Evolutionary conservation across 2,797 vertebrate species (phyloP), one percentile per base, ranked within the genome.

Genomic region (Microctenopoma lineatum): DNA sequence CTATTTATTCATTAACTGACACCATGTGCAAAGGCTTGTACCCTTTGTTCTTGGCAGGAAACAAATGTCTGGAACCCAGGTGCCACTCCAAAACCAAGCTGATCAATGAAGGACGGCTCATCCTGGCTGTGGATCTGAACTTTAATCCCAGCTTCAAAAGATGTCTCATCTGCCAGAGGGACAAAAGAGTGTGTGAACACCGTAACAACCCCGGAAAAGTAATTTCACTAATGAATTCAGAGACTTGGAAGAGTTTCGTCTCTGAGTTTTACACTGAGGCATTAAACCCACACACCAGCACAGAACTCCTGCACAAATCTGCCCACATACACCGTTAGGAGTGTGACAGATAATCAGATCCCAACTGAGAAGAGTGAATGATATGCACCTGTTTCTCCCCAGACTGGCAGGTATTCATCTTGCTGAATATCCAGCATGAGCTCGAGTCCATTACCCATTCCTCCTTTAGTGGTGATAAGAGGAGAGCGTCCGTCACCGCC

Each of bases 391-490:
- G 97, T 97, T 78, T 99, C 98, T 69, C 97, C 97, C 97, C 97
- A 99, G 38, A 99, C 95, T 0, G 97, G 97, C 77, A 99, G 93
- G 85, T 98, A 98, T 84, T 99, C 97, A 25, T 99, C 97, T 87
- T 98, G 97, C 81, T 99, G 97, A 76, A 99, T 99, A 87, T 99
- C 98, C 90, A 98, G 89, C 98, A 99, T 99, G 88, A 99, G 94
- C 92, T 99, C 98, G 75, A 99, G 95, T 4, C 98, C 98, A 0
- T 98, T 99, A 9, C 98, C 97, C 13, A 97, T 99, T 12, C 98
- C 98, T 1, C 97, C 97, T 83, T 98, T 99, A 86, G 96, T 95
- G 71, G 96, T 98, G 87, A 96, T 88, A 82, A 96, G 94, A 10
- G 94, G 92, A 0, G 96, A 85, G 18, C 89, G 94, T 66, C 93